Percentiles rank a stretch among this genome's conserved stretches.
Conservation (phyloP, 2,888 invertebrate genomes). For the Agonopterix heracliana region DNA sequence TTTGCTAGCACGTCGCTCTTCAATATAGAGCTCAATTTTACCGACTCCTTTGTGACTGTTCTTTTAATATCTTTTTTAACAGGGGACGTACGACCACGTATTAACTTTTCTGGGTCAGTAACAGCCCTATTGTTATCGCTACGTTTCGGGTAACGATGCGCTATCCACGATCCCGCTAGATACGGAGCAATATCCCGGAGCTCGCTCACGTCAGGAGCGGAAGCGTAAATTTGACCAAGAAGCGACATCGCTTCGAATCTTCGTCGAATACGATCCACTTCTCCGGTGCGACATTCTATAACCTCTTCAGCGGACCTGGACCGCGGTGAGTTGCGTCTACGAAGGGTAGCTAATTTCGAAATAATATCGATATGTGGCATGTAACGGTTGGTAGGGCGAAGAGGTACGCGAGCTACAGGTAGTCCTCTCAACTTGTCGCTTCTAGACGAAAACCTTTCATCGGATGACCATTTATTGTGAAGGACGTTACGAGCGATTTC, state of each 20-base stretch:
- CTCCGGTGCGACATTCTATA: conserved; percentile 76
- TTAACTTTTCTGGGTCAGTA: conserved; percentile 50
- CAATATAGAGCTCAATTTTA: conserved; percentile 67
- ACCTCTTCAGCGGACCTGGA: conserved; percentile 70
- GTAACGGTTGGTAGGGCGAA: conserved; percentile 81
- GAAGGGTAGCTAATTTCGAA: conserved; percentile 85
- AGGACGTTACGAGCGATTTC: conserved; percentile 80
- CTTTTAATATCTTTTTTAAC: conserved; percentile 62
- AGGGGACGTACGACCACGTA: conserved; percentile 48
- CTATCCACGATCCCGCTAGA: conserved; percentile 86
- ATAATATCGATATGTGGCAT: conserved; percentile 95
- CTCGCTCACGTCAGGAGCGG: conserved; percentile 86
- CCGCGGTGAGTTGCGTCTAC: conserved; percentile 61
- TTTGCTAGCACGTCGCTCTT: conserved; percentile 75
- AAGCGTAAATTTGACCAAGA: conserved; percentile 86
- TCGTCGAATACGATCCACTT: conserved; percentile 83
- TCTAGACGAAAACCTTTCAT: conserved; percentile 48
- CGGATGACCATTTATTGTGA: conserved; percentile 65
- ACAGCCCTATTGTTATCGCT: conserved; percentile 81
- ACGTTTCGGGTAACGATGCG: conserved; percentile 84
- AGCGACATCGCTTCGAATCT: conserved; percentile 84
- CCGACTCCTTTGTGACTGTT: conserved; percentile 46
- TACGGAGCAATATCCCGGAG: conserved; percentile 86
- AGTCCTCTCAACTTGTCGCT: conserved; percentile 60
- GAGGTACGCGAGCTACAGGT: conserved; percentile 79